Conservation (phyloP, 2,113 vertebrate genomes). For the Pogonocichla stellata region DNA sequence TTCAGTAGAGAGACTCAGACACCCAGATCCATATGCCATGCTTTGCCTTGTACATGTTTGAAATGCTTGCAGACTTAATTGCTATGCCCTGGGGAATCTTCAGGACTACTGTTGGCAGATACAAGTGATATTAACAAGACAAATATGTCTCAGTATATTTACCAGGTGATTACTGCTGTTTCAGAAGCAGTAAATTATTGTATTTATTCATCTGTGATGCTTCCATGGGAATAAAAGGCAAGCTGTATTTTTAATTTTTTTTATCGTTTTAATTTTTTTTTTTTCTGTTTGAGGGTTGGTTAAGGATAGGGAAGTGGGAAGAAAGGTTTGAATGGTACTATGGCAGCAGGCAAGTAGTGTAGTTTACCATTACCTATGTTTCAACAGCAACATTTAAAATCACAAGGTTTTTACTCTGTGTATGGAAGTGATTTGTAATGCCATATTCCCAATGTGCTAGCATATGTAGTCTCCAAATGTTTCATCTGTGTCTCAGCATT, state of each 20-base stretch:
- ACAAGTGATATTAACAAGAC: slow-evolving; percentile 53
- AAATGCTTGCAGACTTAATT: slow-evolving; percentile 10
- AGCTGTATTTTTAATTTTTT: neutral
- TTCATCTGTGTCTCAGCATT: slow-evolving; percentile 30
- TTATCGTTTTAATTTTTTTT: too few relatives aligned
- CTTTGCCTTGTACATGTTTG: neutral
- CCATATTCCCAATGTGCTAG: neutral
- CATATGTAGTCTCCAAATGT: slow-evolving; percentile 60
- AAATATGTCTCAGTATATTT: slow-evolving; percentile 47
- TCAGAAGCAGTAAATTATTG: slow-evolving; percentile 41
- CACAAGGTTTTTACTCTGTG: neutral
- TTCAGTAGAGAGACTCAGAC: slow-evolving; percentile 13
- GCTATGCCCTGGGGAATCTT: slow-evolving; percentile 36
- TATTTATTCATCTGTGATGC: slow-evolving; percentile 12
- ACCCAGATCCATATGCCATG: slow-evolving; percentile 7
- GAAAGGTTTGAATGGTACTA: neutral
- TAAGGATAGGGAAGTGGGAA: neutral
- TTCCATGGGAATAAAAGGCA: slow-evolving; percentile 18
- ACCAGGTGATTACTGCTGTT: slow-evolving; percentile 49
- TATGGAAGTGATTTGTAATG: slow-evolving; percentile 1
- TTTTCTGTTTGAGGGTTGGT: neutral
- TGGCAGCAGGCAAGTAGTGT: neutral
- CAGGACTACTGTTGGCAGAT: slow-evolving; percentile 27
- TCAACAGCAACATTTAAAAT: slow-evolving; percentile 32
- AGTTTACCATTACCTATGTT: slow-evolving; percentile 3